Conservation (phyloP, 2,797 vertebrate species). For the Xenops minutus region DNA sequence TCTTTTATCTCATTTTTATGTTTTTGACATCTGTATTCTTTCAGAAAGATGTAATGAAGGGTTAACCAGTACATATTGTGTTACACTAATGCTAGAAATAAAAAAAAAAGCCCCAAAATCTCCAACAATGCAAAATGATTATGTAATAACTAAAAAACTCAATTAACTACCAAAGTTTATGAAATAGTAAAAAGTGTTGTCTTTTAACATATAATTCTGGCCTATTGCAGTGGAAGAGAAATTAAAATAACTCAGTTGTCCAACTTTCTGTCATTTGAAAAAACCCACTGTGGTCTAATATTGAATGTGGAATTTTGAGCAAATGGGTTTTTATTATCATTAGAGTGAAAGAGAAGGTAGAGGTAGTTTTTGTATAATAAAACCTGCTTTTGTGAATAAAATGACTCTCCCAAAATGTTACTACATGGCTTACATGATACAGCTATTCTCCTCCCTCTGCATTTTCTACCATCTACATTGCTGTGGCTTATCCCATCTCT, state of each 20-base stretch:
- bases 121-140: accelerated
- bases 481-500: neutral
- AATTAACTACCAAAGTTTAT: neutral
- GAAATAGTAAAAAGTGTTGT: neutral
- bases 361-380: neutral
- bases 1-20: neutral
- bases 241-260: neutral
- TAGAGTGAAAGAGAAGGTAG: neutral
- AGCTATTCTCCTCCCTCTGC: neutral
- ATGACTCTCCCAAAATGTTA: neutral
- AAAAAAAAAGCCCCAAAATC: neutral
- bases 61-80: neutral
- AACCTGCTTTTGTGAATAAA: neutral
- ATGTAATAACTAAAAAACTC: neutral
- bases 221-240: neutral
- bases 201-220: neutral
- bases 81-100: neutral
- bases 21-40: neutral
- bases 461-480: neutral
- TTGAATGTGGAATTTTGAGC: neutral
- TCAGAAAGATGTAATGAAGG: neutral
- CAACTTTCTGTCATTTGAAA: neutral
- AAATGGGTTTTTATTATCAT: neutral
- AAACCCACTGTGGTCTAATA: neutral
- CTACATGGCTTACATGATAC: neutral